Conservation (phyloP, 2,113 vertebrate genomes). For the Anoura caudifer region DNA sequence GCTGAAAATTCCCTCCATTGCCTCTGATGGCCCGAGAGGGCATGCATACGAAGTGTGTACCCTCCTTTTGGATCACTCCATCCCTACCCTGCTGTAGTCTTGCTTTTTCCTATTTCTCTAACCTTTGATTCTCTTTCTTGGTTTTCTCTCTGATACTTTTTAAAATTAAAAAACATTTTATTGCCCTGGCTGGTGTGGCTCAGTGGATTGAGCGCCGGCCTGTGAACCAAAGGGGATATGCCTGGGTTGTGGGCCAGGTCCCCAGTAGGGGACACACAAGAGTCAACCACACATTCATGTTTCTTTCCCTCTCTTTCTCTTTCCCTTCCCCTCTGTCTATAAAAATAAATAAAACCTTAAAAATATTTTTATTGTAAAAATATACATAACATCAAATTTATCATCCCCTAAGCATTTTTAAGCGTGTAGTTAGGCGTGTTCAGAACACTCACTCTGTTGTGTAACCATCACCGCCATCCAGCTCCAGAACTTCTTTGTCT, state of each 20-base stretch:
- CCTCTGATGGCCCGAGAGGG: neutral
- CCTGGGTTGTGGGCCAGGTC: too few species aligned
- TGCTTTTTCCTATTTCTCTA: neutral
- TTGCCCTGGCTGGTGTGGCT: too few species aligned
- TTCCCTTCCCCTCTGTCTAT: too few species aligned
- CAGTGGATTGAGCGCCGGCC: too few species aligned
- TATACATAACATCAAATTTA: neutral
- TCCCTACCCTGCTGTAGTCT: neutral
- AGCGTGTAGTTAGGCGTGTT: neutral
- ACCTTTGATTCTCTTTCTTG: neutral
- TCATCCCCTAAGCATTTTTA: neutral
- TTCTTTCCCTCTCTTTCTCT: too few species aligned
- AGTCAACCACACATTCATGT: too few species aligned
- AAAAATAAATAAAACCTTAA: too few species aligned
- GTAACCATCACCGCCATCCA: neutral
- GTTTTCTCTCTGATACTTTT: slow-evolving; percentile 9
- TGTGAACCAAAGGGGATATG: too few species aligned
- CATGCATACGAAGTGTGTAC: neutral
- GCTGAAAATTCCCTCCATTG: neutral
- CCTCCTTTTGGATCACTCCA: neutral
- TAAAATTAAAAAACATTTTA: neutral
- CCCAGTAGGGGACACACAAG: too few species aligned
- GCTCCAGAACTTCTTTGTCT: neutral
- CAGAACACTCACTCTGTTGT: neutral
- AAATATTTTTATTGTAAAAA: too few species aligned